Evolutionary conservation across 2,797 vertebrate genomes (phyloP).

Genomic region (Threskiornis aethiopicus): DNA sequence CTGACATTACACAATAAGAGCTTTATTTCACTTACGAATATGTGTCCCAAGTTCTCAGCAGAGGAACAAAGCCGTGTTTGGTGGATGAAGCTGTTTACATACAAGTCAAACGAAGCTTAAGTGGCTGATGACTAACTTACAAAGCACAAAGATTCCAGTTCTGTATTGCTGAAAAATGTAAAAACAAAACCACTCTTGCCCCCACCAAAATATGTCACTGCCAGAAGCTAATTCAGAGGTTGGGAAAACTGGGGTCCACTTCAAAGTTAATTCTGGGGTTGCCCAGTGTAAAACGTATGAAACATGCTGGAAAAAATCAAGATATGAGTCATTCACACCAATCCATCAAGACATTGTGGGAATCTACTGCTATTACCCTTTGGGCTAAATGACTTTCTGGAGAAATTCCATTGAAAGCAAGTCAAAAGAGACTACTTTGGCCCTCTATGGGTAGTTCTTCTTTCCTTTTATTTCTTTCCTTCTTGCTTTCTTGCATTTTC

Average conservation of each 20-base stretch:
- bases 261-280: neutral
- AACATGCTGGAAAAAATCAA: neutral
- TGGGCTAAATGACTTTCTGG: neutral
- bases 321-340: neutral
- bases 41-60: neutral
- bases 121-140: neutral
- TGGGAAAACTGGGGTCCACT: neutral
- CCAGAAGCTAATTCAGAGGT: neutral
- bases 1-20: neutral
- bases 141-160: neutral
- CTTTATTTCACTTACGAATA: neutral
- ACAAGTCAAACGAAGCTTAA: neutral
- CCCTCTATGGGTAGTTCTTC: neutral
- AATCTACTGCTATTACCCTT: neutral
- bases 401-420: constrained; percentile 10
- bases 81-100: neutral
- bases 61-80: neutral
- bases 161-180: neutral
- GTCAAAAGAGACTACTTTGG: neutral
- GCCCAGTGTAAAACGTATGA: neutral
- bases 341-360: neutral
- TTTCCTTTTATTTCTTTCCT: neutral
- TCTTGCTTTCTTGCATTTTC: neutral
- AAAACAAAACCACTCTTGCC: neutral
- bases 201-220: neutral